Percentiles rank a stretch among this genome's conserved stretches.
These are phyloP conservation scores for Maniola jurtina DNA, from an alignment of 1,140 invertebrate species.

Conservation along the genomic window DNA sequence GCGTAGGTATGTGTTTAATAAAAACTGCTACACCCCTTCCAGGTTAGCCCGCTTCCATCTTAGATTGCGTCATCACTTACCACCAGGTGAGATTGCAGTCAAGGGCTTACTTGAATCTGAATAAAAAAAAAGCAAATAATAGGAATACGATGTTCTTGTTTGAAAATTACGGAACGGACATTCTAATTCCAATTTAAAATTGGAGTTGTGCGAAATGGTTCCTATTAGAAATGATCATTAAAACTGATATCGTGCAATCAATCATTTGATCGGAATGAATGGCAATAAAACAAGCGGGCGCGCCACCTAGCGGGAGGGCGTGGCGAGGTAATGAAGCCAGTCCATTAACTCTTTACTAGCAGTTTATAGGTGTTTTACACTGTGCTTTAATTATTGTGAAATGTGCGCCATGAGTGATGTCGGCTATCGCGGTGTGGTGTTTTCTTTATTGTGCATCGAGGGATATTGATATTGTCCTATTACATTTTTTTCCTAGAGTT, in stretches of 20 bases:
- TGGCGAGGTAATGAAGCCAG: conserved; percentile 56
- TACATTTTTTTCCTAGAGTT: neutral
- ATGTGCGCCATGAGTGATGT: conserved; percentile 48
- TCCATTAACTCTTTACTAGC: conserved; percentile 65
- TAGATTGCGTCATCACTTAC: too few relatives aligned
- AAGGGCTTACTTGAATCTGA: too few relatives aligned
- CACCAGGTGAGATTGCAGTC: too few relatives aligned
- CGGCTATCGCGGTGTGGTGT: conserved; percentile 15
- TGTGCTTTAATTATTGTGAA: conserved; percentile 67
- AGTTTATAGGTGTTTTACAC: conserved; percentile 69
- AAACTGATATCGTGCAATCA: conserved; percentile 47
- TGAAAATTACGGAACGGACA: neutral
- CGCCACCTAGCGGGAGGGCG: conserved; percentile 65
- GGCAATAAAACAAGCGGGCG: conserved; percentile 45
- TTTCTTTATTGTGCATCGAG: conserved; percentile 17
- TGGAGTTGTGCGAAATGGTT: conserved; percentile 21
- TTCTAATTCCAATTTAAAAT: conserved; percentile 17
- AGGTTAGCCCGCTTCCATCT: too few relatives aligned
- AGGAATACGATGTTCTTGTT: neutral
- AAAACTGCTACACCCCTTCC: too few relatives aligned
- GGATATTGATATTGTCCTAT: conserved; percentile 5
- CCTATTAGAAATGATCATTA: conserved; percentile 30
- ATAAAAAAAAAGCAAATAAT: neutral
- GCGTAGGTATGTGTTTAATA: too few relatives aligned
- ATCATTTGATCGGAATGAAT: conserved; percentile 49